Base-by-base conservation (phyloP, 1,140 invertebrate genomes). In the Calephelis virginiensis region DNA sequence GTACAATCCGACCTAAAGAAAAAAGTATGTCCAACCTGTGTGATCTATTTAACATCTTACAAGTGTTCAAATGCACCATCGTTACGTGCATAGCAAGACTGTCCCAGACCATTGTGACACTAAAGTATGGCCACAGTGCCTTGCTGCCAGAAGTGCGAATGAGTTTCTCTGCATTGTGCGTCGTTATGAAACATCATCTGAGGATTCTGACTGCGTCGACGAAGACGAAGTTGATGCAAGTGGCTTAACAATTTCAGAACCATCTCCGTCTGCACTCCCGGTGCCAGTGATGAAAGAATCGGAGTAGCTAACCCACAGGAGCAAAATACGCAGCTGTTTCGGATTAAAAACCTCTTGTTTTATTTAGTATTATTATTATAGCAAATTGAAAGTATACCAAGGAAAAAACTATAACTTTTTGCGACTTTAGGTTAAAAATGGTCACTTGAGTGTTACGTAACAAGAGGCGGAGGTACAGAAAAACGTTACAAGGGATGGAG, bases 231-330 rank as follows among this genome's bases (percentile, higher is more conserved):
- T 66, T 61, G 59, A 66, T 73, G 66, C 71, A 72, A 72, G 61
- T 72, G 62, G 64, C 49, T 72, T 70, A 68, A 73, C 63, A 70
- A 70, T 73, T 70, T 65, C 68, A 66, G 68, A 69, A 73, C 71
- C 59, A 48, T 73, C 60, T 73, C 65, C 71, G 61, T 69, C 56
- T 72, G 47, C 61, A 63, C 47, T 63, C 61, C 47, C 48, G n/a
- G 17, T 49, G 61, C 10, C 61, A 59, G 63, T 56, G 38, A 65
- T 65, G 50, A 65, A 65, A 65, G 38, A 65, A 65, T 65, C 63
- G 8, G 13, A 65, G 48, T 17, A 49, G 50, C 61, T 64, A 64
- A 40, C 63, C 56, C 56, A 65, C 63, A 49, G 17, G 50, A 64
- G 50, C 47, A 50, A 40, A 50, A 64, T 64, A 64, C 47, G 47